Base-by-base conservation (phyloP, 2,888 invertebrate species). In the Ormyrus thymus region DNA sequence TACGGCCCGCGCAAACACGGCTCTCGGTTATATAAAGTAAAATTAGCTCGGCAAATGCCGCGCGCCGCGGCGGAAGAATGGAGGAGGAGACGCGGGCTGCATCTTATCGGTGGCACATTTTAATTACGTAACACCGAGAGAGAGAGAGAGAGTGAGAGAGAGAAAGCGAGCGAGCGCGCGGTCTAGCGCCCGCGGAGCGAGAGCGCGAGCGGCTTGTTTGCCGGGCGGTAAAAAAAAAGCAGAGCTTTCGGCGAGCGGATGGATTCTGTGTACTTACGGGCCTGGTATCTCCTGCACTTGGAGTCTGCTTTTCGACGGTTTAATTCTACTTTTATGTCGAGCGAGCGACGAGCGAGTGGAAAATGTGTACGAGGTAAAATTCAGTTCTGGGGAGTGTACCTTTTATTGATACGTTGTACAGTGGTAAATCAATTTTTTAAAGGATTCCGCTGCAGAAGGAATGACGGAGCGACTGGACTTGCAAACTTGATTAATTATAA, bases 91-190 rank as follows among this genome's bases (percentile, higher is more conserved):
- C 61, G 71, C 72, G 65, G 53, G 76, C 69, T 79, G 78, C 81
- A 79, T 75, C 81, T 82, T 83, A 83, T 83, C 81, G 76, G 64
- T 61, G 81, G 77, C 61, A 79, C 80, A 81, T 73, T 78, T 72
- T 78, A 56, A 81, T 75, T 78, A 72, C 71, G 51, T 80, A 80
- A 80, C 45, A 10, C 15, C 43, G 50, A 10, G 58, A 10, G 66
- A 59, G 11, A 7, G 46, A 51, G 13, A 66, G 13, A 2, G 50
- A n/a, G n/a, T n/a, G 58, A 10, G 66, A 59, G 11, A 7, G 46
- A 51, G 13, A 66, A 50, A 2, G 50, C 56, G 71, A 10, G 55
- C 29, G 29, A 11, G 4, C 43, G 8, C n/a, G 46, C 55, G 55
- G 76, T 48, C 66, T 75, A 53, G 48, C 59, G 55, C 70, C 69